These are phyloP conservation scores for Paralvinella palmiformis DNA, from an alignment of 1,140 invertebrate species.

Conservation along the genomic window DNA sequence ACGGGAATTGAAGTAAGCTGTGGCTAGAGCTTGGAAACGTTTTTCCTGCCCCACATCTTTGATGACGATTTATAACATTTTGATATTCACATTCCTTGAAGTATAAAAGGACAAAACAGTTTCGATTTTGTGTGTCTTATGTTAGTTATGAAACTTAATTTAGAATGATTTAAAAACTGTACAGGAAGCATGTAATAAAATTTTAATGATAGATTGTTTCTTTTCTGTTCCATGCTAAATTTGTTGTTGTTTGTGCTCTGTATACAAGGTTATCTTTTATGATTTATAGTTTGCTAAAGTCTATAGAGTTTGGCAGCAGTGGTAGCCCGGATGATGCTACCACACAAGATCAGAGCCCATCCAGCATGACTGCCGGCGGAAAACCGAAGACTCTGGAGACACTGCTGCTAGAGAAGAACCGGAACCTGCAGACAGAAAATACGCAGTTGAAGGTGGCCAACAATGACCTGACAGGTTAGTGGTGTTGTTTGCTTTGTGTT, in stretches of 20 bases:
- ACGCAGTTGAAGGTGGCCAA: conserved; percentile 49
- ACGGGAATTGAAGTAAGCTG: conserved; percentile 61
- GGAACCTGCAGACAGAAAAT: conserved; percentile 59
- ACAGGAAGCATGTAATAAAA: too few species aligned
- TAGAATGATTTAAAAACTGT: too few species aligned
- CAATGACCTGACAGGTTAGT: conserved; percentile 46
- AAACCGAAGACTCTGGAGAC: conserved; percentile 66
- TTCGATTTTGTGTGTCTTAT: too few species aligned
- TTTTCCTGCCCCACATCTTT: too few species aligned
- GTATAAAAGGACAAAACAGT: too few species aligned
- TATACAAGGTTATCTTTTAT: conserved; percentile 22
- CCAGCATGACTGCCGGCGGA: conserved; percentile 38
- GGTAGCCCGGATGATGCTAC: conserved; percentile 37
- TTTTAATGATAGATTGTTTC: too few species aligned
- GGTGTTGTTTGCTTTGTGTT: too few species aligned
- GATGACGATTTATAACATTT: not conserved
- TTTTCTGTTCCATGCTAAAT: too few species aligned
- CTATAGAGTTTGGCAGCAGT: conserved; percentile 62
- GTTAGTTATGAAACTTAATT: too few species aligned
- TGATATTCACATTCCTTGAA: not conserved
- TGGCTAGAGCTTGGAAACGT: too few species aligned
- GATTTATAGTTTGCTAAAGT: conserved; percentile 65
- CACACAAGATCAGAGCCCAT: conserved; percentile 23
- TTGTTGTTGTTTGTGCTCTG: too few species aligned
- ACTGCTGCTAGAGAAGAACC: conserved; percentile 69